A percentile compares a stretch with the other conserved stretches of the same genome.
phyloP scores from a whole-genome alignment of 2,888 invertebrate species.

The Drosophila vallismaia region DNA sequence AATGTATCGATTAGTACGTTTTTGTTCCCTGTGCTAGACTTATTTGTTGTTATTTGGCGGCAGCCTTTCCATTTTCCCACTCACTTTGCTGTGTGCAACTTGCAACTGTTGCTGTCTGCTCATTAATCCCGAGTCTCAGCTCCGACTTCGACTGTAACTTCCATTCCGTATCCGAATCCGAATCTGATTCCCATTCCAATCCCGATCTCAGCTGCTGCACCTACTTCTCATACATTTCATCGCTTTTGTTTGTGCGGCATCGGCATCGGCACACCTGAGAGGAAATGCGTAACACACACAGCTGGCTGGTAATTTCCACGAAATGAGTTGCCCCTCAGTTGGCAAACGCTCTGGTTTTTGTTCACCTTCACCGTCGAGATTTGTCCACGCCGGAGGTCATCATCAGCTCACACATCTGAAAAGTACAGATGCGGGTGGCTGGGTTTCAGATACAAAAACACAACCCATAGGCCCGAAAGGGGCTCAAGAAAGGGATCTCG shows the following conservation, averaged over 20 bases:
- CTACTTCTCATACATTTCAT: slow-evolving; percentile 69
- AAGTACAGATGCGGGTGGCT: slow-evolving; percentile 32
- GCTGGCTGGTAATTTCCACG: slow-evolving; percentile 60
- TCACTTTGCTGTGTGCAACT: slow-evolving; percentile 50
- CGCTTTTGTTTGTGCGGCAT: slow-evolving; percentile 65
- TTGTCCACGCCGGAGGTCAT: slow-evolving; percentile 72
- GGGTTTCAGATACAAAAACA: slow-evolving; percentile 3
- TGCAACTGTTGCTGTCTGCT: slow-evolving; percentile 61
- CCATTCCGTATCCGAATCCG: slow-evolving; percentile 53
- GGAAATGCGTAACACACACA: slow-evolving; percentile 70
- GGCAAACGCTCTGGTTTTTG: slow-evolving; percentile 39
- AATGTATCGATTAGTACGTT: background rate
- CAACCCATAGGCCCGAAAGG: slow-evolving; percentile 9
- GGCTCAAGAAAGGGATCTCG: slow-evolving; percentile 36
- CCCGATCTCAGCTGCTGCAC: slow-evolving; percentile 45
- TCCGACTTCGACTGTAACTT: slow-evolving; percentile 45
- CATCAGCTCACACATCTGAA: slow-evolving; percentile 40
- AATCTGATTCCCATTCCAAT: slow-evolving; percentile 34
- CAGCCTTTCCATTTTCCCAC: slow-evolving; percentile 55
- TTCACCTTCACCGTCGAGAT: slow-evolving; percentile 47
- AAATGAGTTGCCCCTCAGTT: slow-evolving; percentile 56
- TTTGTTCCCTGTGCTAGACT: slow-evolving; percentile 28
- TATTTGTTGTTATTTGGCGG: slow-evolving; percentile 40
- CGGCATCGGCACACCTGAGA: slow-evolving; percentile 66
- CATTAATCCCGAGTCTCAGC: slow-evolving; percentile 69